phyloP scores from a whole-genome alignment of 2,797 vertebrate species.

The Triplophysa yarkandensis region DNA sequence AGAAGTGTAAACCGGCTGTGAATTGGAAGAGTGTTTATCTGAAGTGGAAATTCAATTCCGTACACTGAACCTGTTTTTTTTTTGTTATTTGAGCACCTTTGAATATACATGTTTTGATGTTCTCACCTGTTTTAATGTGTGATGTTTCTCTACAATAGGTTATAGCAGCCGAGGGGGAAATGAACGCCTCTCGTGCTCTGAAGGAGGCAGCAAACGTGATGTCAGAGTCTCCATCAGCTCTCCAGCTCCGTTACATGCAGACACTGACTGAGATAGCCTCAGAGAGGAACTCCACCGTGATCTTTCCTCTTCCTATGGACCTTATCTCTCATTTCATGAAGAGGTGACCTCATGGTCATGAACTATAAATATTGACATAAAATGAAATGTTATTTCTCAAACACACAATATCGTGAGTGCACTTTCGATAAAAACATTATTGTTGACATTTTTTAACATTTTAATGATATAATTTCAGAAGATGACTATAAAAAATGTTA shows the following conservation, averaged over 20 bases:
- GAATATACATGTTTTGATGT: neutral
- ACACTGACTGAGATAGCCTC: constrained; percentile 69
- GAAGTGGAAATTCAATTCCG: neutral
- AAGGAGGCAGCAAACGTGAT: constrained; percentile 74
- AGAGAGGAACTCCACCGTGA: constrained; percentile 73
- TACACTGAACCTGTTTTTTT: neutral
- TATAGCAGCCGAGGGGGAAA: constrained; percentile 79
- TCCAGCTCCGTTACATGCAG: constrained; percentile 81
- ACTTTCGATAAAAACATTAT: neutral
- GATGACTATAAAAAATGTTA: too few species aligned
- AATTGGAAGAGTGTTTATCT: constrained; percentile 8
- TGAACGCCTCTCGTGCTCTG: constrained; percentile 76
- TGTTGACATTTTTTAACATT: too few species aligned
- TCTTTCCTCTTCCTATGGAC: constrained; percentile 75
- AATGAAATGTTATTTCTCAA: too few species aligned
- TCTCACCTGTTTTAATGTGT: neutral
- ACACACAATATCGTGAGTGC: neutral
- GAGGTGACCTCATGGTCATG: constrained; percentile 17
- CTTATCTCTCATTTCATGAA: constrained; percentile 60
- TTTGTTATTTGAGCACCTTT: constrained; percentile 1
- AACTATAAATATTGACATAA: neutral
- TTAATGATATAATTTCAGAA: too few species aligned
- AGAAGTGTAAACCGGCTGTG: constrained; percentile 25
- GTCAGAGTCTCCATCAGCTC: constrained; percentile 63
- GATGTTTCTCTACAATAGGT: constrained; percentile 61